A percentile compares a stretch with the other conserved stretches of the same genome.
Conservation (phyloP, 2,888 invertebrate species). For the Aleiodes testaceus region DNA sequence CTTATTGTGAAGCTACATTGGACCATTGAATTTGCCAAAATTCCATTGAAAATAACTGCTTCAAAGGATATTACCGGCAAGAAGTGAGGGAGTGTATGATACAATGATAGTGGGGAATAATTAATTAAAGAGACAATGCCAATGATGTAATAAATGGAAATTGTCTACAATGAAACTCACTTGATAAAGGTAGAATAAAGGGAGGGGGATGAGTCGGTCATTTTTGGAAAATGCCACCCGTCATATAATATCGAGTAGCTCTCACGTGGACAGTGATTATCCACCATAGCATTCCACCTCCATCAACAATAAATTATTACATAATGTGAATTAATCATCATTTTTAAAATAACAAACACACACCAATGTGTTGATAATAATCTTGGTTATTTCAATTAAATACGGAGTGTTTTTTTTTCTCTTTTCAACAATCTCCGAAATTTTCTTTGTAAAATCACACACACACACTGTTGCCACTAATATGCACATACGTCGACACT, state of each 20-base stretch:
- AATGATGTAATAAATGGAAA: constrained; percentile 15
- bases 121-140: not conserved
- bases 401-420: no score
- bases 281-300: constrained; percentile 62
- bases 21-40: constrained; percentile 1
- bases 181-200: constrained; percentile 64
- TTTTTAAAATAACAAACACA: not conserved
- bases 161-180: constrained; percentile 57
- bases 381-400: not conserved
- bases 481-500: no score
- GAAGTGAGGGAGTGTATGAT: constrained; percentile 10
- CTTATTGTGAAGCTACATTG: constrained; percentile 2
- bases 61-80: constrained; percentile 14
- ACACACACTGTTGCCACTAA: no score
- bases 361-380: constrained; percentile 10
- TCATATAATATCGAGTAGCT: constrained; percentile 58
- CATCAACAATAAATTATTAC: constrained; percentile 25
- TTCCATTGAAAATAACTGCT: constrained; percentile 6
- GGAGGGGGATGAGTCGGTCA: constrained; percentile 67
- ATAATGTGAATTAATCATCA: constrained; percentile 21
- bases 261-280: constrained; percentile 62
- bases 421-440: not conserved
- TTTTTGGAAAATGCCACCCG: constrained; percentile 65
- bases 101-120: constrained; percentile 9
- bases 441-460: no score